phyloP scores from a whole-genome alignment of 2,797 vertebrate genomes.

The Poeciliopsis presidionis region DNA sequence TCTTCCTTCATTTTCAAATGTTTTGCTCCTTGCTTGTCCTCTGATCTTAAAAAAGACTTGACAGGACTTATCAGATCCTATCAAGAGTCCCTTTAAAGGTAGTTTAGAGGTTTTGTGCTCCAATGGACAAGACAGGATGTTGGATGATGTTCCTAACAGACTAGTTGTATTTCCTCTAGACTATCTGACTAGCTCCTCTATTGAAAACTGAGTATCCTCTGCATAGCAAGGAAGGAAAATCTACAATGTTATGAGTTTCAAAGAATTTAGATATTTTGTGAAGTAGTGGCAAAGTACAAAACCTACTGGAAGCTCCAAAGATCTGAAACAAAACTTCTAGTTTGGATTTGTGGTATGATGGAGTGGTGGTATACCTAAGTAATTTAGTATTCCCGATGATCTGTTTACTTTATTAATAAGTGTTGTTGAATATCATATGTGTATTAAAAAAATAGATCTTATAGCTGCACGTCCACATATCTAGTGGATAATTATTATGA shows the following conservation, averaged over 20 bases:
- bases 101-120: background rate
- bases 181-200: background rate
- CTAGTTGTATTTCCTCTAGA: background rate
- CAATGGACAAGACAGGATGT: background rate
- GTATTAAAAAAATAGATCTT: background rate
- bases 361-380: background rate
- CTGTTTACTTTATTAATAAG: background rate
- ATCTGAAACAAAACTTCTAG: background rate
- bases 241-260: background rate
- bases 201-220: background rate
- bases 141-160: background rate
- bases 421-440: background rate
- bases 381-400: background rate
- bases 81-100: background rate
- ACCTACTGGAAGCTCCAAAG: background rate
- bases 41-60: no score
- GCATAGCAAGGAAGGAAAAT: background rate
- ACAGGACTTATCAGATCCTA: background rate
- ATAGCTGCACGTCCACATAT: background rate
- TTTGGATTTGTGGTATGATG: background rate
- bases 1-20: background rate
- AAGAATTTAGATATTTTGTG: background rate
- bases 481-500: background rate
- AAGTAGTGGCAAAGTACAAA: background rate
- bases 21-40: background rate